These are phyloP conservation scores for Eustalomyia histrio DNA, from an alignment of 2,888 invertebrate genomes.

Conservation along the genomic window DNA sequence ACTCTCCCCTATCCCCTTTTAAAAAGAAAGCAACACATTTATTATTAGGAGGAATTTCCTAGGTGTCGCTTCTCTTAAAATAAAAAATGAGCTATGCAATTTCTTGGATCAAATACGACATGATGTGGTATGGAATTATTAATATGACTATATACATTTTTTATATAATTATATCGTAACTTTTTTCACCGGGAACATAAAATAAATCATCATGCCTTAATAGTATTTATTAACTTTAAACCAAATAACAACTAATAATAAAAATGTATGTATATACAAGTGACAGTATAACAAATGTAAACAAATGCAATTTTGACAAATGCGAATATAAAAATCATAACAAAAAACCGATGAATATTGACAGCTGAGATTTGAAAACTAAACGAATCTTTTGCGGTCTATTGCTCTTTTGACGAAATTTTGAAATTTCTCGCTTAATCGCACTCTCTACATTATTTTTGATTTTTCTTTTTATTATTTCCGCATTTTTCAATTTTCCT, in stretches of 20 bases:
- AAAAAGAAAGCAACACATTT: too few species aligned
- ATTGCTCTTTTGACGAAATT: conserved; percentile 1
- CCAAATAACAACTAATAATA: conserved; percentile 14
- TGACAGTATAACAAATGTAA: background rate
- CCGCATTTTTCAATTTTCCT: conserved; percentile 14
- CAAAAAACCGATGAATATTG: background rate
- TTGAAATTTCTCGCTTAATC: background rate
- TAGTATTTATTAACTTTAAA: conserved; percentile 15
- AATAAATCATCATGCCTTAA: conserved; percentile 6
- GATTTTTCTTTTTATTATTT: conserved; percentile 21
- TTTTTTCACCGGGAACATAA: too few species aligned
- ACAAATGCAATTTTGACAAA: conserved; percentile 4
- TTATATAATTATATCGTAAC: too few species aligned
- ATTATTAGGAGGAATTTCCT: too few species aligned
- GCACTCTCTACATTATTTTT: background rate
- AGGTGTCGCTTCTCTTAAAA: too few species aligned
- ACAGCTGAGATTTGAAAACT: conserved; percentile 34
- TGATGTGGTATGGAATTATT: too few species aligned
- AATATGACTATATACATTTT: too few species aligned
- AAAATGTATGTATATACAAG: background rate
- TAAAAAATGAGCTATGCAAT: too few species aligned
- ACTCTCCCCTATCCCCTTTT: too few species aligned
- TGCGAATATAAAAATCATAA: conserved; percentile 7
- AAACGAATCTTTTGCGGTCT: background rate
- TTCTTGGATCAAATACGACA: too few species aligned